phyloP scores from a whole-genome alignment of 2,797 vertebrate species.

The Notamacropus eugenii region DNA sequence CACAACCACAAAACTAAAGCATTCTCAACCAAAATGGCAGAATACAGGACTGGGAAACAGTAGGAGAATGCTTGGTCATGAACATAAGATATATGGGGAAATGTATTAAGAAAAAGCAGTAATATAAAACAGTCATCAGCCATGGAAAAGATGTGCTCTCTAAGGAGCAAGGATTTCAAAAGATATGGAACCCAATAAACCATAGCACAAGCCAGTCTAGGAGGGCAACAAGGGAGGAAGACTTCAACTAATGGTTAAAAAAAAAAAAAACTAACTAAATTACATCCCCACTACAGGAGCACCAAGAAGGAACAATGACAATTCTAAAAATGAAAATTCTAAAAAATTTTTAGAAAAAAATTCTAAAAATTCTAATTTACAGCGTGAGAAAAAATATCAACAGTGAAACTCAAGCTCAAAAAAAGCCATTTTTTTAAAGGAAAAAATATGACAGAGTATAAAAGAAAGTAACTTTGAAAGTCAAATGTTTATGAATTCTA shows the following conservation, averaged over 20 bases:
- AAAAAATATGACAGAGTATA: not conserved
- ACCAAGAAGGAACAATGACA: not conserved
- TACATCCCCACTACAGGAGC: not conserved
- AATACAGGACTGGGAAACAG: not conserved
- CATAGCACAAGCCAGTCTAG: not conserved
- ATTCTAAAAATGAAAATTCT: too few species aligned
- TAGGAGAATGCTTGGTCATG: not conserved
- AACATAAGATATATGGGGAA: not conserved
- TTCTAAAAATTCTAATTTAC: not conserved
- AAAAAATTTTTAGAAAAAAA: too few species aligned
- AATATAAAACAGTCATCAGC: not conserved
- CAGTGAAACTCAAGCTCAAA: constrained; percentile 56
- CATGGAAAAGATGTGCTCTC: not conserved
- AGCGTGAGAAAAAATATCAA: not conserved
- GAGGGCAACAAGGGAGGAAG: not conserved
- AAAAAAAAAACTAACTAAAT: not conserved
- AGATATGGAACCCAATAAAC: not conserved
- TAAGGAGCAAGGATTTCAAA: not conserved
- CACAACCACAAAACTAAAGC: not conserved
- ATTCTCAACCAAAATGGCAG: not conserved
- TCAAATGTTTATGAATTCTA: constrained; percentile 29
- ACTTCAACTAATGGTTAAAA: not conserved
- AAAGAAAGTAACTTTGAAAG: constrained; percentile 47
- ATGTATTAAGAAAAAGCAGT: not conserved
- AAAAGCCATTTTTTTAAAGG: not conserved